Evolutionary conservation across 2,113 vertebrate genomes (phyloP).

Genomic region (cattle (Bos taurus)): DNA sequence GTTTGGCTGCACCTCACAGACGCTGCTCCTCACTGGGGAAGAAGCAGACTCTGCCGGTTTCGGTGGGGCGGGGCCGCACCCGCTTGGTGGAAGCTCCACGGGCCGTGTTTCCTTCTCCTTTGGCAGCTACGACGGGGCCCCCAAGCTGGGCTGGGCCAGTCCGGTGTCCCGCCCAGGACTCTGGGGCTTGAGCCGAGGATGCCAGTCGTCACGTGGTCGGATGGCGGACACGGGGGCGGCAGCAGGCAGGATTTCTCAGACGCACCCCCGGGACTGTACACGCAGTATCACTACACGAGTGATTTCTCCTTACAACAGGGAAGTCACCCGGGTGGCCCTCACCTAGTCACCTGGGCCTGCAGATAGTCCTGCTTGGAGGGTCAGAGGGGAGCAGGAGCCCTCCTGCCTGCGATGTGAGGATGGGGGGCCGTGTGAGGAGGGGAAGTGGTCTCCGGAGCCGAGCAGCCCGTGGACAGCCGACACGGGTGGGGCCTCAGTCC

Average conservation of each 20-base stretch:
- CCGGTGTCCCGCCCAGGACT: neutral
- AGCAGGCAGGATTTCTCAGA: neutral
- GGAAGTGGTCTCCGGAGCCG: neutral
- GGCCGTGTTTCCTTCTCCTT: neutral
- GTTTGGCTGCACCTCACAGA: neutral
- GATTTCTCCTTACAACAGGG: neutral
- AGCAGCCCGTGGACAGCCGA: neutral
- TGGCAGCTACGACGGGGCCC: too few species aligned
- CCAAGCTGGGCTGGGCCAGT: neutral
- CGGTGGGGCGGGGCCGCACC: neutral
- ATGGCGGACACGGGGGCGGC: neutral
- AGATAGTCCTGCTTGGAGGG: accelerated
- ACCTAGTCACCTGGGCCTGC: accelerated
- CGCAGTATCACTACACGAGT: accelerated
- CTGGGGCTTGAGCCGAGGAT: too few species aligned
- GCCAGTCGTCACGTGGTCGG: neutral
- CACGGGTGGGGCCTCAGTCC: accelerated
- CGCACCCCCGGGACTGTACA: accelerated
- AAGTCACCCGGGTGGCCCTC: neutral
- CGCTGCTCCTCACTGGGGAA: neutral
- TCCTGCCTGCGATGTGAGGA: neutral
- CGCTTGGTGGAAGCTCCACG: too few species aligned
- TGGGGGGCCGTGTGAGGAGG: accelerated
- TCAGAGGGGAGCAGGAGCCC: neutral
- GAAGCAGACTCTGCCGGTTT: neutral